Conservation (phyloP, 2,797 vertebrate species). For the Paramormyrops hopkinsi region DNA sequence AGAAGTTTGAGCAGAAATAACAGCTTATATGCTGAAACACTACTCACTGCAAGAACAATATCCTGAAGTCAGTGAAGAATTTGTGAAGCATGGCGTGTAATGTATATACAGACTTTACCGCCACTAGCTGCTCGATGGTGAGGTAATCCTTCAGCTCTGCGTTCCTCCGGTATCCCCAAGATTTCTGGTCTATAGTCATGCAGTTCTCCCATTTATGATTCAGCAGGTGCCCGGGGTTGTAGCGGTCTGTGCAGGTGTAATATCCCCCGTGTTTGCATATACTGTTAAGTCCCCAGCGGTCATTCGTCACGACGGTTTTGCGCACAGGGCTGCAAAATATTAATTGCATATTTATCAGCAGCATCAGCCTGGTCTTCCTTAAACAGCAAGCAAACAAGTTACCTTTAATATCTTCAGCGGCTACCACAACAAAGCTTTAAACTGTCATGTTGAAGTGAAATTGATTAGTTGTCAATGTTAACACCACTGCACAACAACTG, state of each 20-base stretch:
- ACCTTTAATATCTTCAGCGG: not conserved
- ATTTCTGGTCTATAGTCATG: conserved; percentile 82
- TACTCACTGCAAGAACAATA: not conserved
- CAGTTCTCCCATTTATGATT: conserved; percentile 96
- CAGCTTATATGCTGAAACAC: not conserved
- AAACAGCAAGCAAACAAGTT: not conserved
- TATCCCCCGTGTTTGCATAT: conserved; percentile 85
- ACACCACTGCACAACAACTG: not conserved
- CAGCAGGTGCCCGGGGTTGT: conserved; percentile 80
- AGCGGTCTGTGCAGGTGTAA: conserved; percentile 86
- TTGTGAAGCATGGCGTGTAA: not conserved
- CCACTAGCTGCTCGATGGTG: conserved; percentile 68
- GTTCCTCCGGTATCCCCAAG: conserved; percentile 86
- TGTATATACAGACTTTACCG: conserved; percentile 47
- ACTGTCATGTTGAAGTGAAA: not conserved
- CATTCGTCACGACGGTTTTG: conserved; percentile 87
- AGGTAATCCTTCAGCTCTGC: conserved; percentile 76
- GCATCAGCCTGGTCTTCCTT: not conserved
- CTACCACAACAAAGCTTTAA: not conserved
- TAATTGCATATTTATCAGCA: not conserved
- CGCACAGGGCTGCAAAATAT: conserved; percentile 74
- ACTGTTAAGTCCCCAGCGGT: conserved; percentile 79
- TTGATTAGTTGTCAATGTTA: not conserved
- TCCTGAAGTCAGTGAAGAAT: not conserved
- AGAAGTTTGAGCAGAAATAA: not conserved